Base-by-base conservation (phyloP, 2,888 invertebrate species). In the Cecidostiba fungosa region DNA sequence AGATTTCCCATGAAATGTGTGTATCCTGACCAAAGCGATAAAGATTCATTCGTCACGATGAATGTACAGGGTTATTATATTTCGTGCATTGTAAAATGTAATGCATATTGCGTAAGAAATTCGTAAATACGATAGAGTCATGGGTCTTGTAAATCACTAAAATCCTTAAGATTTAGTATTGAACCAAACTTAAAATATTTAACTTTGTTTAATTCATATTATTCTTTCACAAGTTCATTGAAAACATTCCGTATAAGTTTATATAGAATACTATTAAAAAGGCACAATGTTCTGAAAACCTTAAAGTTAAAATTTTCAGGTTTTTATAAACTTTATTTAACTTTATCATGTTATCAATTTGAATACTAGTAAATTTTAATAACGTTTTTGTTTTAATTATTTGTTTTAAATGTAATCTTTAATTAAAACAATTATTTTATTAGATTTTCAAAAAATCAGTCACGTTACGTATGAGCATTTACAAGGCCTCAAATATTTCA, bases 11-110 rank as follows among this genome's bases (percentile, higher is more conserved):
- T 77, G 62, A 66, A 77, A 50, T 77, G 73, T 59, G 39, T 83
- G 83, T 66, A 72, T 73, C 39, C 50, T 80, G 84, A 86, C 77
- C 86, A 84, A 84, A 86, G 81, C 81, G 69, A 81, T 77, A 84
- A 19, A 72, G 43, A 76, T 73, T 43, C 39, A 80, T 80, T 80
- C 54, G 79, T 69, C 59, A 72, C 54, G 23, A 72, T 76, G 32
- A 77, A 69, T 82, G 76, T 82, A 79, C 59, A 74, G 70, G 74
- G 76, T 85, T 82, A 54, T 12, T 69, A 50, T 59, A 43, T 79
- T 76, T 69, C 29, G 29, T 70, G 70, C 70, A 79, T 79, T 76
- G 59, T 82, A 69, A 16, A 23, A 12, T 73, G n/a, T 73, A 47
- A 74, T 66, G 62, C 8, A 70, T 69, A 82, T 2, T 77, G 26